Evolutionary conservation across 2,888 invertebrate species (phyloP).

Genomic region (Alloplasta piceator): DNA sequence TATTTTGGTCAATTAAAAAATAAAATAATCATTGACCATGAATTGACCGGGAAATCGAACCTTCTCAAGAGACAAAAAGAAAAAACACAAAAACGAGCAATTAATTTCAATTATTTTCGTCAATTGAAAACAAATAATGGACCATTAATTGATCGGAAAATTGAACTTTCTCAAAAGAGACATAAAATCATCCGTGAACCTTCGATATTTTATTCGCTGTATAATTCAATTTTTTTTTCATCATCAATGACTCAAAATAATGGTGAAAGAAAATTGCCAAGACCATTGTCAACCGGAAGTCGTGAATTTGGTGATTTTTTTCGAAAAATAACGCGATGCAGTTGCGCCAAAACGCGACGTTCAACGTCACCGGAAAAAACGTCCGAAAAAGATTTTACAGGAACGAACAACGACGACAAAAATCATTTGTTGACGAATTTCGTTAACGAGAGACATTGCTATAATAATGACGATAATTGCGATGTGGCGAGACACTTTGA

Average conservation of each 20-base stretch:
- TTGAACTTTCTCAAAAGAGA: neutral
- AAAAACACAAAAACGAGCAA: constrained; percentile 9
- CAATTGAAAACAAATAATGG: neutral
- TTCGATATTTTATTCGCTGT: neutral
- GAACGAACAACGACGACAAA: constrained; percentile 13
- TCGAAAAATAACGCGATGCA: constrained; percentile 77
- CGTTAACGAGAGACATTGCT: no score
- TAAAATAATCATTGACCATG: neutral
- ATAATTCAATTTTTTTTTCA: neutral
- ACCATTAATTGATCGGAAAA: neutral
- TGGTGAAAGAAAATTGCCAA: constrained; percentile 51
- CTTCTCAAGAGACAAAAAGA: neutral
- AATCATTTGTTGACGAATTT: no score
- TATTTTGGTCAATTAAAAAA: neutral
- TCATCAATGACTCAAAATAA: constrained; percentile 51
- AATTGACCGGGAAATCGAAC: neutral
- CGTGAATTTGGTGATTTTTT: constrained; percentile 72
- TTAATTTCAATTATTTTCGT: neutral
- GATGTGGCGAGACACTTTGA: constrained; percentile 74
- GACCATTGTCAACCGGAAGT: constrained; percentile 57
- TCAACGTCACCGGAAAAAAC: constrained; percentile 68
- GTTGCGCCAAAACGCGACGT: constrained; percentile 69
- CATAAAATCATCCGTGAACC: neutral
- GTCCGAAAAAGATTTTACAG: constrained; percentile 24
- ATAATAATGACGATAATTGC: no score